Base-by-base conservation (phyloP, 2,888 invertebrate genomes). In the Ariolimax columbianus region DNA sequence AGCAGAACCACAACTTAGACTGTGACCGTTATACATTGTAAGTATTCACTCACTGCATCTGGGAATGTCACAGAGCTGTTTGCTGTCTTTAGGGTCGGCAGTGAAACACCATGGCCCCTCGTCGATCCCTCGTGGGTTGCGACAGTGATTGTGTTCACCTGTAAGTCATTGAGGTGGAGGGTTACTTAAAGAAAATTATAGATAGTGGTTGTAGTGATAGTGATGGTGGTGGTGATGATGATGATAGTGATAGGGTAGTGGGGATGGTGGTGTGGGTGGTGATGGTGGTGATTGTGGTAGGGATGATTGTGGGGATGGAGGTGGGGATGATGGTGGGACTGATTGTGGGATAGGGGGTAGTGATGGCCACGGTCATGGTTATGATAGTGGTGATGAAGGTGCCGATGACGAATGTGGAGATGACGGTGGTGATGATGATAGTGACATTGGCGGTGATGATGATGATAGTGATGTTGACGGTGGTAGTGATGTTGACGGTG, bases 71-170 rank as follows among this genome's bases (percentile, higher is more conserved):
- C 99, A 99, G 84, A 96, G 94, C 93, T 98, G 97, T 92, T 96
- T 96, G 89, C 96, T 96, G 90, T 96, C 96, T 91, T 96, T 88
- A 33, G 79, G 80, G 43, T 86, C 87, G 68, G 92, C 92, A n/a
- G 94, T 94, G 90, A 95, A 97, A 94, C 99, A 99, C 97, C 98
- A 99, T 0, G 99, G 99, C 89, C 96, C 96, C 0, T 95, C 93
- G 93, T 97, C 96, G 0, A 95, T 95, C 51, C 96, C 96, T 40
- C 97, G 97, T 59, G 99, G 99, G 94, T 99, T 99, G 87, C 98
- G 96, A 91, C 96, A 97, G 93, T 97, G 98, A 92, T 97, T 98
- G 93, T 98, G 98, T 68, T 94, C 92, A 33, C 97, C 98, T 91
- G 89, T 11, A 23, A 26, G n/a, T n/a, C 26, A n/a, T 9, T 55